Base-by-base conservation (phyloP, 2,888 invertebrate genomes). In the Dryocosmus kuriphilus region DNA sequence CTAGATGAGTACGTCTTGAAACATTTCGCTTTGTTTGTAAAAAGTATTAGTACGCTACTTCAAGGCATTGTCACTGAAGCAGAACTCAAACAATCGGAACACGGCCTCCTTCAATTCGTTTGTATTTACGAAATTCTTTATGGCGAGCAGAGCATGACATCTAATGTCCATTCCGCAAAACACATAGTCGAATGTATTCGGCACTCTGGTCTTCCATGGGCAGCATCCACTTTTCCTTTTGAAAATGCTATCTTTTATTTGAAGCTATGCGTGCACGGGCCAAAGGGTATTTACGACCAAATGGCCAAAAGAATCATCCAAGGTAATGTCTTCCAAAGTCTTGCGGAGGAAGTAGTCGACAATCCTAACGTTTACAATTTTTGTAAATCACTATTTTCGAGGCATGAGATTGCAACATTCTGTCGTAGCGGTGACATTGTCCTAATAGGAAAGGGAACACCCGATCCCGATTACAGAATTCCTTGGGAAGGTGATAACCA, bases 211-310 rank as follows among this genome's bases (percentile, higher is more conserved):
- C 79, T 76, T 22, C 60, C 63, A 19, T 76, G 79, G 79, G 14
- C 61, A 32, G 55, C 73, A 24, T 76, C 74, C 5, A 76, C 76
- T 19, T 61, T 79, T 35, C 76, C 9, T 74, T 24, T 55, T n/a
- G n/a, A n/a, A n/a, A n/a, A n/a, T n/a, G n/a, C n/a, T n/a, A n/a
- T n/a, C n/a, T n/a, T n/a, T n/a, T 8, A 24, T 35, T 57, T 79
- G 35, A 79, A 79, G 51, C n/a, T n/a, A n/a, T n/a, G n/a, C n/a
- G n/a, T n/a, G n/a, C n/a, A n/a, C n/a, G n/a, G n/a, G n/a, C n/a
- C n/a, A 1, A 77, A 75, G 57, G 79, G 79, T 14, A 67, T 75
- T 7, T 77, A 77, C 16, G 74, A 79, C 22, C 79, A 79, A 77
- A 77, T 79, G 35, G 38, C 74, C 8, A 79, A 77, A 30, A 77